A percentile compares a stretch with the other conserved stretches of the same genome.
Evolutionary conservation across 2,888 invertebrate species (phyloP).

Genomic region (Cosmopolites sordidus): DNA sequence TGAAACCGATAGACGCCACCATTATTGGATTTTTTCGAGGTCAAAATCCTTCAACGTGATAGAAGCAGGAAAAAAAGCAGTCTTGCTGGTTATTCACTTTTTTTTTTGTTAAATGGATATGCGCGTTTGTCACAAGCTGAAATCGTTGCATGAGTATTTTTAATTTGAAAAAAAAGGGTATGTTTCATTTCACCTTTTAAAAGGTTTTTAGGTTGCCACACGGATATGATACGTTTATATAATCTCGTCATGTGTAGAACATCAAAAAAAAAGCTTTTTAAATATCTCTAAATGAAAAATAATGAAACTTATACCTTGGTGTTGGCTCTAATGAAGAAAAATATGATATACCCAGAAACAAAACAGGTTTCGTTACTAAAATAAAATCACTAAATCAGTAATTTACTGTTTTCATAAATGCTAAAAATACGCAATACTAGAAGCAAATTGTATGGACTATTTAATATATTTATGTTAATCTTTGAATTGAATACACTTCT

Average conservation of each 20-base stretch:
- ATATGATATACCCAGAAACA: too few relatives aligned
- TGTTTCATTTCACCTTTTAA: constrained; percentile 10
- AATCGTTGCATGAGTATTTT: neutral
- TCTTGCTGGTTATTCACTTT: too few relatives aligned
- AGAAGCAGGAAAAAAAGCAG: too few relatives aligned
- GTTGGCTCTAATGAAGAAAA: neutral
- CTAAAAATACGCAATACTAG: too few relatives aligned
- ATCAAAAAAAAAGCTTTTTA: constrained; percentile 12
- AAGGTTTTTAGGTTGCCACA: constrained; percentile 6
- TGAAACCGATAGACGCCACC: constrained; percentile 8
- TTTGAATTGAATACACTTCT: too few relatives aligned
- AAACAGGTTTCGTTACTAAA: too few relatives aligned
- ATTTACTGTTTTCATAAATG: too few relatives aligned
- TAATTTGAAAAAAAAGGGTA: constrained; percentile 7
- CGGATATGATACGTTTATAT: constrained; percentile 12
- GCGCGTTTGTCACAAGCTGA: neutral
- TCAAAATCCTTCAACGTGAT: neutral
- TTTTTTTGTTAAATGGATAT: too few relatives aligned
- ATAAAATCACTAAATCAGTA: too few relatives aligned
- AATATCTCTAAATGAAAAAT: constrained; percentile 1
- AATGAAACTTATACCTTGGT: neutral
- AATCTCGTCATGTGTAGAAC: constrained; percentile 8
- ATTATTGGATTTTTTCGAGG: constrained; percentile 17
- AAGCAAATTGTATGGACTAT: too few relatives aligned
- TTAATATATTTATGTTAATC: too few relatives aligned